Base-by-base conservation (phyloP, 2,113 vertebrate genomes). In the Addax nasomaculatus region DNA sequence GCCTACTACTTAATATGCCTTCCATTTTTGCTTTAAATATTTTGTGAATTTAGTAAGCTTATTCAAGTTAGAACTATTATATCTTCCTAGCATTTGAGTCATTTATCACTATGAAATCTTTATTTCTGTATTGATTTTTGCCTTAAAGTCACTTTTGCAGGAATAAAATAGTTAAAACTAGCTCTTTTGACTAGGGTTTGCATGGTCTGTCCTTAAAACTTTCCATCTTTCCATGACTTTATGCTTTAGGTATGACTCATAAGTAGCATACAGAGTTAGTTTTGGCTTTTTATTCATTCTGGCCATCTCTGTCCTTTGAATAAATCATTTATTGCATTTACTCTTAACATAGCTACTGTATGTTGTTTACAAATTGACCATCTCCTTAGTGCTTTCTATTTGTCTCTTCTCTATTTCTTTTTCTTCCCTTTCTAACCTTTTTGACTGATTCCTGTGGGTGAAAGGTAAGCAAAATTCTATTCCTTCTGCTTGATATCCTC, bases 21-120 rank as follows among this genome's bases (percentile, higher is more conserved):
- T 92, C 49, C 89, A 8, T 79, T 90, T 97, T 96, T 96, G 53
- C 67, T 93, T 87, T 90, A 87, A 70, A 27, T 85, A 57, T 87
- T 83, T 95, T 70, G 29, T 49, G 36, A 93, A 62, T 93, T 45
- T 91, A 55, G 87, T 95, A 91, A 58, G 51, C 29, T 96, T 51
- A 27, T 89, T 92, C 70, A 95, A 62, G 15, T 96, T 96, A 94
- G 17, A 70, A 49, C 9, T 79, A 51, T 87, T 92, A 10, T 55
- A 51, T 96, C 49, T 92, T 62, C 51, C 81, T 92, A 47, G 21
- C 85, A 33, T 78, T 78, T 80, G 76, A 95, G 60, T 85, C 62
- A 89, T 49, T 76, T 85, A 57, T 88, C 92, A 85, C 13, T 90
- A 47, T 76, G 47, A 93, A 95, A 60, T 62, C 16, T 79, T 30